These are phyloP conservation scores for Chydorus sphaericus DNA, from an alignment of 2,888 invertebrate genomes.

Conservation along the genomic window DNA sequence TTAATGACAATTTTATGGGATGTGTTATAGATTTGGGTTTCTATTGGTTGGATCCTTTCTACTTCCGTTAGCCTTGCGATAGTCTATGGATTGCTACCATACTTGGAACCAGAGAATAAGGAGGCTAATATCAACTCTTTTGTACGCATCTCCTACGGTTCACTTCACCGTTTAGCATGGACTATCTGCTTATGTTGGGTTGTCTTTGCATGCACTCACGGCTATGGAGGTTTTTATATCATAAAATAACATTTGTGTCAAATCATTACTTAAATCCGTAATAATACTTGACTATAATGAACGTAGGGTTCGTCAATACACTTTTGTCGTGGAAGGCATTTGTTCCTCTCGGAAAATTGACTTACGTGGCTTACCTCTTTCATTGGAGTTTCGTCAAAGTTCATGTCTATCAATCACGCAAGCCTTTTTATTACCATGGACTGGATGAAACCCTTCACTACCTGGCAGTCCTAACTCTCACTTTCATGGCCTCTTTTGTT, in stretches of 20 bases:
- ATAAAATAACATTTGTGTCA: neutral
- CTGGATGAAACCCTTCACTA: no score
- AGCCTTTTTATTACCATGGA: slow-evolving; percentile 1
- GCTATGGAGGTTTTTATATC: slow-evolving; percentile 35
- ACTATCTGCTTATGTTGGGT: slow-evolving; percentile 60
- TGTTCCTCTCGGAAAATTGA: slow-evolving; percentile 75
- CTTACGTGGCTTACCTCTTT: slow-evolving; percentile 79
- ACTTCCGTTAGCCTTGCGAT: slow-evolving; percentile 50
- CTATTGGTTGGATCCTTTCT: slow-evolving; percentile 58
- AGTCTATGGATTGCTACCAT: slow-evolving; percentile 54
- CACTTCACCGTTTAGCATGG: slow-evolving; percentile 67
- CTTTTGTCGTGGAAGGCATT: slow-evolving; percentile 68
- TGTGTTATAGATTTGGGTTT: no score
- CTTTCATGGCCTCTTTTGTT: neutral
- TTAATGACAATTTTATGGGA: no score
- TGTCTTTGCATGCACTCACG: slow-evolving; percentile 58
- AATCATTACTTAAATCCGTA: neutral
- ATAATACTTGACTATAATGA: neutral
- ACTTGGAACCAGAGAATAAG: slow-evolving; percentile 41
- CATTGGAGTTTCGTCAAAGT: neutral
- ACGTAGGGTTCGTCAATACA: slow-evolving; percentile 52
- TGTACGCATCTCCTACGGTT: slow-evolving; percentile 61
- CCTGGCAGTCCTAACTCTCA: neutral
- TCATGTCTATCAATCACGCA: neutral
- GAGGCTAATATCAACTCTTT: slow-evolving; percentile 43